Conservation (phyloP, 2,888 invertebrate genomes). For the Phengaris alcon region DNA sequence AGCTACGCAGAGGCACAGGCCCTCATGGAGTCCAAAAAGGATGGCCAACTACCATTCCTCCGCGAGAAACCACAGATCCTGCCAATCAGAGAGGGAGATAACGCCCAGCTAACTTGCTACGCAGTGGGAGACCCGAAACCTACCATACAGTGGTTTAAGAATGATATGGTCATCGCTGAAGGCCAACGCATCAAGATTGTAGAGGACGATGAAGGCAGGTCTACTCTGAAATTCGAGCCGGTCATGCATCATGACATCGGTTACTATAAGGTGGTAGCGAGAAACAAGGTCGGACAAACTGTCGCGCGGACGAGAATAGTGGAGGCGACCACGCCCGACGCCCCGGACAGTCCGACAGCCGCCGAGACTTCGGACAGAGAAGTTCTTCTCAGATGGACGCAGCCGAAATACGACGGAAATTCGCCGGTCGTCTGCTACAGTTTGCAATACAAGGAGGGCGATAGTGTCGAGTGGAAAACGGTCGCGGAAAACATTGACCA, state of each 20-base stretch:
- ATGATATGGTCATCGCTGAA: slow-evolving; percentile 90
- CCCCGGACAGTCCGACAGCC: slow-evolving; percentile 94
- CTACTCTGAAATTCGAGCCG: slow-evolving; percentile 87
- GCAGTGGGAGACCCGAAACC: slow-evolving; percentile 94
- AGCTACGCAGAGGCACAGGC: slow-evolving; percentile 93
- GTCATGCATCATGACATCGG: slow-evolving; percentile 92
- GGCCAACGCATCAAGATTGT: slow-evolving; percentile 84
- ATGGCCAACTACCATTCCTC: slow-evolving; percentile 92
- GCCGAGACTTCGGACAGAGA: slow-evolving; percentile 90
- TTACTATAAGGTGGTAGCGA: slow-evolving; percentile 95
- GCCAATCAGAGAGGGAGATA: slow-evolving; percentile 85
- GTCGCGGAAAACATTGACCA: slow-evolving; percentile 94
- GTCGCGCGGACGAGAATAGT: slow-evolving; percentile 87
- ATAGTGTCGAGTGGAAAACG: slow-evolving; percentile 90
- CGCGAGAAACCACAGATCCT: slow-evolving; percentile 93
- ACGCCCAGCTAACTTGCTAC: slow-evolving; percentile 87
- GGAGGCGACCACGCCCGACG: slow-evolving; percentile 88
- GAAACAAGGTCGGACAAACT: slow-evolving; percentile 91
- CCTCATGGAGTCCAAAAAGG: slow-evolving; percentile 86
- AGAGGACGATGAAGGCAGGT: slow-evolving; percentile 88
- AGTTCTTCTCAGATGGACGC: slow-evolving; percentile 94
- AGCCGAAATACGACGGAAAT: slow-evolving; percentile 94
- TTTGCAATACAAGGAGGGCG: slow-evolving; percentile 88
- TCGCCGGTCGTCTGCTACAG: slow-evolving; percentile 93
- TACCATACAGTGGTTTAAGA: slow-evolving; percentile 93